These are phyloP conservation scores for Telmatochromis sp. DNA, from an alignment of 2,113 vertebrate species.

Conservation along the genomic window DNA sequence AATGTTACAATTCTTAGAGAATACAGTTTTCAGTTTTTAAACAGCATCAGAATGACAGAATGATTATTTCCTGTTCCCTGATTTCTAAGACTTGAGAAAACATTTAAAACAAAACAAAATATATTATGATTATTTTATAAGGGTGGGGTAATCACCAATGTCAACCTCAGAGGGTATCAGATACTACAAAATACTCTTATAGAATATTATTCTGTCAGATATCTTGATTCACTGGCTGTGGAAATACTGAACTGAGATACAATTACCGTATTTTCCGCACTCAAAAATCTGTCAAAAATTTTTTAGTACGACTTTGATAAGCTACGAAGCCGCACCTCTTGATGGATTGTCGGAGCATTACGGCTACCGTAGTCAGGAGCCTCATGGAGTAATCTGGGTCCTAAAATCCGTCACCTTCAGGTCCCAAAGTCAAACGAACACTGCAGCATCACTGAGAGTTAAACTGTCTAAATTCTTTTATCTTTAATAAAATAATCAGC, in stretches of 20 bases:
- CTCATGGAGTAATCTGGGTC: rapidly evolving
- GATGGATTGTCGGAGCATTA: not conserved
- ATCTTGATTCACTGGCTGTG: not conserved
- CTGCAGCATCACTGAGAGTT: not conserved
- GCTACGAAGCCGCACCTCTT: not conserved
- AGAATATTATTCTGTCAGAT: not conserved
- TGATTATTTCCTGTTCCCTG: not conserved
- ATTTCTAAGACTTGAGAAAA: not conserved
- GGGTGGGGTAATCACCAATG: not conserved
- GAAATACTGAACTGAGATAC: not conserved
- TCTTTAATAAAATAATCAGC: not conserved
- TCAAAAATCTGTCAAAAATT: not conserved
- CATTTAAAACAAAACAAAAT: not conserved
- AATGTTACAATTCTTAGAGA: no score
- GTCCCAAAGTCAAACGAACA: not conserved
- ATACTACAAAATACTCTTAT: not conserved
- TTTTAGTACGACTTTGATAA: not conserved
- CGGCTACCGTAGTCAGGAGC: not conserved
- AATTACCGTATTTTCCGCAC: not conserved
- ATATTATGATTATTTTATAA: not conserved
- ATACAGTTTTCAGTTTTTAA: no score
- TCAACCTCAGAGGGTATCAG: not conserved
- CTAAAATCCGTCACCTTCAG: rapidly evolving
- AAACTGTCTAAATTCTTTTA: not conserved
- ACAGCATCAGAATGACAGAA: no score